Base-by-base conservation (phyloP, 2,888 invertebrate genomes). In the Drosophila merina region DNA sequence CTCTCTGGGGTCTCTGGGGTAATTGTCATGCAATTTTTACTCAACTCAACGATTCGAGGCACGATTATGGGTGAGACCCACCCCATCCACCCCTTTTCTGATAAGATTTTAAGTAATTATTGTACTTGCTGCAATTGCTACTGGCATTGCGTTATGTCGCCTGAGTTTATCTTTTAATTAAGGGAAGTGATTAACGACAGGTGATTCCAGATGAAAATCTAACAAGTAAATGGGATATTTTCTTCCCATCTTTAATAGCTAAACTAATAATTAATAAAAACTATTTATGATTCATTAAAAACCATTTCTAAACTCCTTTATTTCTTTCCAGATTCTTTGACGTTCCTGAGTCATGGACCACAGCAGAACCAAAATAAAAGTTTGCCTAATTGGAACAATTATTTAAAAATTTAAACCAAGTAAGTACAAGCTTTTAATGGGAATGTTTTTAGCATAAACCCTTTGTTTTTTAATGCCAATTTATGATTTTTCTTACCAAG, bases 21-120 rank as follows among this genome's bases (percentile, higher is more conserved):
- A 85, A 85, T 82, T 82, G 74, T 58, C 71, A 59, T 72, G 75
- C 80, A 77, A 82, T 79, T 85, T 68, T 26, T 54, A 55, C 49
- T 66, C 36, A 54, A 55, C 49, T 66, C 36, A 7, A 10, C 68
- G 42, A 68, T 67, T 69, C 69, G 33, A 69, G 69, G 70, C 69
- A 69, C 69, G 69, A 55, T 55, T 51, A 44, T 8, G n/a, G 5
- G 2, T n/a, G 26, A 10, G 12, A 8, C 26, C 40, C 26, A 36
- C 20, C 42, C 25, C 20, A 20, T 1, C 20, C 20, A 1, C 20
- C 20, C 4, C 40, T 57, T 57, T 57, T 20, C 20, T 66, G 66
- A 66, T 66, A 64, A 66, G 48, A 66, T n/a, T 26, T 44, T 51
- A 40, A 47, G 63, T 52, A 52, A 51, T 60, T 60, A 51, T 45